Evolutionary conservation across 2,888 invertebrate species (phyloP).

Genomic region (Brenthis hecate): DNA sequence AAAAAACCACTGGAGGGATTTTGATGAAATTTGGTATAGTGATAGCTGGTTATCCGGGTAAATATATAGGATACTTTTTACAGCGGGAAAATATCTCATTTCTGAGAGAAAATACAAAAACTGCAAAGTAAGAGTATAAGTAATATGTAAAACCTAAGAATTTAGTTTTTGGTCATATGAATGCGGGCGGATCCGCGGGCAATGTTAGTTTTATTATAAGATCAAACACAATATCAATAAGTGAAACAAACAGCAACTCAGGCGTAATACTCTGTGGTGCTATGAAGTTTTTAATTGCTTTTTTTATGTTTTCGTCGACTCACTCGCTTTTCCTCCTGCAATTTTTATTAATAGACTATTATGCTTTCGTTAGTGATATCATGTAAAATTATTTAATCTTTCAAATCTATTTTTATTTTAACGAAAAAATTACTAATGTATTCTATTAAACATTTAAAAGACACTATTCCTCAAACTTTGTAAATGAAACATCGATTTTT

Average conservation of each 20-base stretch:
- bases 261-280: slow-evolving; percentile 40
- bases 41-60: too few relatives aligned
- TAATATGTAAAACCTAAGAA: too few relatives aligned
- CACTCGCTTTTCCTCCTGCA: slow-evolving; percentile 36
- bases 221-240: slow-evolving; percentile 22
- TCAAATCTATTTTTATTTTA: neutral
- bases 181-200: too few relatives aligned
- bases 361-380: slow-evolving; percentile 8
- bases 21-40: too few relatives aligned
- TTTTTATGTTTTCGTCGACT: slow-evolving; percentile 45
- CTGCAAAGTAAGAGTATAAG: too few relatives aligned
- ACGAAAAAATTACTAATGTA: neutral
- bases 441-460: neutral
- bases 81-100: too few relatives aligned
- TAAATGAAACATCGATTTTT: too few relatives aligned
- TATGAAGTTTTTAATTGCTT: slow-evolving; percentile 49
- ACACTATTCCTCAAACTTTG: too few relatives aligned
- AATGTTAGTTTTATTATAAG: neutral
- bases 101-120: too few relatives aligned
- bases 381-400: neutral
- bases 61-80: too few relatives aligned
- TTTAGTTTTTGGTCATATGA: too few relatives aligned
- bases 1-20: too few relatives aligned
- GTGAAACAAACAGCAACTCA: slow-evolving; percentile 25
- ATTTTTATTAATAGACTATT: slow-evolving; percentile 39